Conservation (phyloP, 2,797 vertebrate genomes). For the Dromococcyx pavoninus region DNA sequence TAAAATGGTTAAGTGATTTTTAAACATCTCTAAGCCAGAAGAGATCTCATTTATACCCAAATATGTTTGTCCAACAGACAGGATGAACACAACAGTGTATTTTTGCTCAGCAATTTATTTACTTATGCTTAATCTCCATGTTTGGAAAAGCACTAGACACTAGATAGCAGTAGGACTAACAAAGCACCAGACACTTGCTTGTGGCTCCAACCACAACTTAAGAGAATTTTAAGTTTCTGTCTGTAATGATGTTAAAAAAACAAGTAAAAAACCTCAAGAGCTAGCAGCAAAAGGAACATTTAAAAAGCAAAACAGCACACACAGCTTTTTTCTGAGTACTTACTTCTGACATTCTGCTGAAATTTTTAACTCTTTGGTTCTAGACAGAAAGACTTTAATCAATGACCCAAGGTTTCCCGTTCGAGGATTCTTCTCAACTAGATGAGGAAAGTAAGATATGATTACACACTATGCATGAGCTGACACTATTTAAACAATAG, state of each 20-base stretch:
- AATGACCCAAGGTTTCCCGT: conserved; percentile 92
- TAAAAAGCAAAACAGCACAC: not conserved
- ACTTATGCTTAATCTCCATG: not conserved
- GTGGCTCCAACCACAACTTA: not conserved
- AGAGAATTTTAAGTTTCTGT: not conserved
- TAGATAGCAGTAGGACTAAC: too few relatives aligned
- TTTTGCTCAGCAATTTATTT: not conserved
- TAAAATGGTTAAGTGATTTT: not conserved
- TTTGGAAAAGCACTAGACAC: not conserved
- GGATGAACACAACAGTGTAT: not conserved
- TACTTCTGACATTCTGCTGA: conserved; percentile 99
- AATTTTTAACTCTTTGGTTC: conserved; percentile 98
- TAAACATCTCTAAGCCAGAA: not conserved
- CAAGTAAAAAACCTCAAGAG: not conserved
- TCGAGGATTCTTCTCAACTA: conserved; percentile 96
- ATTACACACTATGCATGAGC: not conserved
- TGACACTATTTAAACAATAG: not conserved
- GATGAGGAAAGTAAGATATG: not conserved
- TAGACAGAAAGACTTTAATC: conserved; percentile 92
- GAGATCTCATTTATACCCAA: not conserved
- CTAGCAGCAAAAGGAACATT: not conserved
- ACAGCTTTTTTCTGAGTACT: conserved; percentile 62
- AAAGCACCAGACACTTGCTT: not conserved
- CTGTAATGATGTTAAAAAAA: not conserved
- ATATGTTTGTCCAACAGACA: not conserved